phyloP scores from a whole-genome alignment of 2,888 invertebrate species.

The Lepidocyrtinus sp. region DNA sequence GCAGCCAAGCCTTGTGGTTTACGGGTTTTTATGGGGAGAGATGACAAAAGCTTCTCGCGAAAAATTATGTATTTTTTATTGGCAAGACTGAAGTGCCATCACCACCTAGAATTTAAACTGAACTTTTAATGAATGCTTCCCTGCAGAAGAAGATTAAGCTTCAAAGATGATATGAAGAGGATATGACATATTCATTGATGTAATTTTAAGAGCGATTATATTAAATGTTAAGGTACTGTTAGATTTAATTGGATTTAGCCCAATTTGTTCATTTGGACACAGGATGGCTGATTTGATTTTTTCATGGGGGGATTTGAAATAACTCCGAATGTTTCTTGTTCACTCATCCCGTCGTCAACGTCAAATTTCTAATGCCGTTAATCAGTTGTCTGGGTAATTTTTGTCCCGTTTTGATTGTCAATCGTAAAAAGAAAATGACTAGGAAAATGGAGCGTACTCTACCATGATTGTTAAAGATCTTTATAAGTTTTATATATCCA shows the following conservation, averaged over 20 bases:
- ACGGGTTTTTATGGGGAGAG: not conserved
- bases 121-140: too few species aligned
- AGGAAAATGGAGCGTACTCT: not conserved
- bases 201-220: not conserved
- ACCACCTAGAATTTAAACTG: too few species aligned
- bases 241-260: too few species aligned
- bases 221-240: not conserved
- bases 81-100: too few species aligned
- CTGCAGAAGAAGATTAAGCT: not conserved
- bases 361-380: too few species aligned
- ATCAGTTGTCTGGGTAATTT: too few species aligned
- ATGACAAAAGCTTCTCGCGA: not conserved
- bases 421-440: not conserved
- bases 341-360: too few species aligned
- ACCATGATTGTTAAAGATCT: not conserved
- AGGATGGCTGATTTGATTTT: too few species aligned
- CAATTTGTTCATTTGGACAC: too few species aligned
- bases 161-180: not conserved
- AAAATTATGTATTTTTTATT: not conserved
- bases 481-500: not conserved
- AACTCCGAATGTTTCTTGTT: too few species aligned
- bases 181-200: not conserved
- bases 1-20: constrained; percentile 15
- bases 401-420: too few species aligned
- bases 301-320: too few species aligned